phyloP scores from a whole-genome alignment of 2,113 vertebrate species.

The Brachirus orientalis region DNA sequence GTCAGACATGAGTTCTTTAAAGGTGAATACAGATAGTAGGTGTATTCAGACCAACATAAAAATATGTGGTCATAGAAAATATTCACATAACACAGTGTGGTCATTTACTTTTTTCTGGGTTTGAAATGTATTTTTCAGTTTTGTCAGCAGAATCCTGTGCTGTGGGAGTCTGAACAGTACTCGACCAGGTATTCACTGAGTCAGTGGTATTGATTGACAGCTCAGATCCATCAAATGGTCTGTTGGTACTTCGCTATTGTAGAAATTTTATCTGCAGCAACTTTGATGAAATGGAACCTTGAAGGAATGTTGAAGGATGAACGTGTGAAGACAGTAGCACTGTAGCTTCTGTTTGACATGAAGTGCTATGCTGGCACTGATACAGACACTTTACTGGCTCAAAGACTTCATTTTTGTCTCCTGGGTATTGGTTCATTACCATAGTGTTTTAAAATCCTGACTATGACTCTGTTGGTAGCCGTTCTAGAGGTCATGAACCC shows the following conservation, averaged over 20 bases:
- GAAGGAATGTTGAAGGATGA: slow-evolving; percentile 5
- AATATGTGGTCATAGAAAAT: too few species aligned
- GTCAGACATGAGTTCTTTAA: too few species aligned
- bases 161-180: slow-evolving; percentile 13
- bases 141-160: slow-evolving; percentile 1
- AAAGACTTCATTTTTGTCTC: neutral
- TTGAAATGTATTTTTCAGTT: neutral
- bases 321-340: neutral
- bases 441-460: neutral
- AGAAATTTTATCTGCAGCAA: neutral
- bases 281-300: slow-evolving; percentile 6
- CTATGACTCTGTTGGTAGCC: neutral
- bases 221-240: slow-evolving; percentile 6
- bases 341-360: neutral
- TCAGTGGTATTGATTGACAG: slow-evolving; percentile 5
- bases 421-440: neutral
- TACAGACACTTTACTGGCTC: neutral
- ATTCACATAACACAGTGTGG: too few species aligned
- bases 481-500: neutral
- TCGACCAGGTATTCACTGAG: slow-evolving; percentile 1
- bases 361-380: neutral
- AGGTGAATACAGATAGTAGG: too few species aligned
- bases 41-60: too few species aligned
- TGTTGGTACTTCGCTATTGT: neutral
- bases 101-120: too few species aligned